Conservation (phyloP, 2,797 vertebrate genomes). For the Odontamblyopus rebecca region DNA sequence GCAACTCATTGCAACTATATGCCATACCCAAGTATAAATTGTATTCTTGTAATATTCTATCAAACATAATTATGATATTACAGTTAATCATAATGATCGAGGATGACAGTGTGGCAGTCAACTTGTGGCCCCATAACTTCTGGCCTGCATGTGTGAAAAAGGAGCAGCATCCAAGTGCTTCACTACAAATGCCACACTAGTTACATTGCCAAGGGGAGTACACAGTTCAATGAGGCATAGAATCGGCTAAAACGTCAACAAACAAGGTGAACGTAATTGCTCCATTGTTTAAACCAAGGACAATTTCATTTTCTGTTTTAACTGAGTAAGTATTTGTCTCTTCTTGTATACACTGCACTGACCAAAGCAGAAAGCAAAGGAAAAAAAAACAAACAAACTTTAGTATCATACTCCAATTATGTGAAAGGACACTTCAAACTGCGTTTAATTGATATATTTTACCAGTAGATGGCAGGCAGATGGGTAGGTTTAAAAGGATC, state of each 20-base stretch:
- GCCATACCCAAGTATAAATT: not conserved
- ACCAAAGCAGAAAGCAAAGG: not conserved
- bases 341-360: not conserved
- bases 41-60: not conserved
- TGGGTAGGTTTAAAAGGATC: no score
- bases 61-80: no score
- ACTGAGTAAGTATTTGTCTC: not conserved
- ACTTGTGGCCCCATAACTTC: not conserved
- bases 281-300: conserved; percentile 46
- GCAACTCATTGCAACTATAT: not conserved
- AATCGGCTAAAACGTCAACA: conserved; percentile 59
- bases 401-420: not conserved
- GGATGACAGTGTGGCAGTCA: not conserved
- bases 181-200: conserved; percentile 47
- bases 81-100: not conserved
- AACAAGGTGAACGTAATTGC: conserved; percentile 52
- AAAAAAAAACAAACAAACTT: not conserved
- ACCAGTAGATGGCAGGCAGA: no score
- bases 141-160: conserved; percentile 38
- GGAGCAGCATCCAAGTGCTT: conserved; percentile 29
- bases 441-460: not conserved
- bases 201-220: conserved; percentile 61
- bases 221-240: conserved; percentile 55
- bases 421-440: not conserved
- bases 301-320: conserved; percentile 33